Evolutionary conservation across 2,113 vertebrate species (phyloP).

Genomic region (Mellivora capensis): DNA sequence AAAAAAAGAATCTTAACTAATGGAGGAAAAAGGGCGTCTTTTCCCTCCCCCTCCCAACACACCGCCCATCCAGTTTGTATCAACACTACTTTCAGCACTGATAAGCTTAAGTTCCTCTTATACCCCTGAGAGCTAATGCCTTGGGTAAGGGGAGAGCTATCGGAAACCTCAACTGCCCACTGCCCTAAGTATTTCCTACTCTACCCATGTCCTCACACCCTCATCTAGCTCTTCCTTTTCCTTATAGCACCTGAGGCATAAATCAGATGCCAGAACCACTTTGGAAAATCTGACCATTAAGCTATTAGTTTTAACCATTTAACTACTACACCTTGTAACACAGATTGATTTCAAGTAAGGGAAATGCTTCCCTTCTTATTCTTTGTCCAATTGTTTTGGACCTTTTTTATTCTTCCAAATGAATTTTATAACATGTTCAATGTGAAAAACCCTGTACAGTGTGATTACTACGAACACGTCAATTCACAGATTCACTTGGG

Average conservation of each 20-base stretch:
- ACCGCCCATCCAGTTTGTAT: accelerated
- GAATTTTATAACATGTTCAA: not conserved
- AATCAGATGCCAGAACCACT: not conserved
- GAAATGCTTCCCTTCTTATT: not conserved
- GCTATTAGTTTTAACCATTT: not conserved
- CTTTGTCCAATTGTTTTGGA: not conserved
- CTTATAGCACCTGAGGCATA: accelerated
- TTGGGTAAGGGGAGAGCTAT: too few relatives aligned
- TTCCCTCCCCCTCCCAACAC: not conserved
- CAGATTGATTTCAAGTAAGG: not conserved
- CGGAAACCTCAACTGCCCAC: accelerated
- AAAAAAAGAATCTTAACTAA: not conserved
- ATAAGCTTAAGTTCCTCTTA: not conserved
- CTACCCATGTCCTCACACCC: not conserved
- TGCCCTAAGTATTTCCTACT: not conserved
- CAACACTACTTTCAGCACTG: accelerated
- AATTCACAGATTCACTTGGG: not conserved
- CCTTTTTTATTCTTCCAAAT: not conserved
- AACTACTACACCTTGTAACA: not conserved
- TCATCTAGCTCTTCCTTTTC: accelerated
- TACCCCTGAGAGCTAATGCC: not conserved
- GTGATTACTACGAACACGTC: not conserved
- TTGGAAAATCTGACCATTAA: not conserved
- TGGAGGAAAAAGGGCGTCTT: accelerated
- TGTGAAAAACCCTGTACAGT: not conserved